A percentile compares a stretch with the other conserved stretches of the same genome.
Evolutionary conservation across 1,140 invertebrate genomes (phyloP).

Genomic region (Ericerus pela): DNA sequence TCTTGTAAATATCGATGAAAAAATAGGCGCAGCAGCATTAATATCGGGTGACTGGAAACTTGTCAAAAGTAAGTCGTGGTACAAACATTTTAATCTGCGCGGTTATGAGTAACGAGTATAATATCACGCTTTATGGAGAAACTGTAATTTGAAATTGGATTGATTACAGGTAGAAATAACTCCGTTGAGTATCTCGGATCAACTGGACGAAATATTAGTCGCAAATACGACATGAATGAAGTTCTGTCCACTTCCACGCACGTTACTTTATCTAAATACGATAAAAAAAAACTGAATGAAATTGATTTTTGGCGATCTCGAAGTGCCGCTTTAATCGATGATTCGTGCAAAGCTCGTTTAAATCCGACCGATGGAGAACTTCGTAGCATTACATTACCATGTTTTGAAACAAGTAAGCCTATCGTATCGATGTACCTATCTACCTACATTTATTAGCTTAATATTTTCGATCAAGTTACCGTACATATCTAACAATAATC

Average conservation of each 20-base stretch:
- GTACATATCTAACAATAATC: too few species aligned
- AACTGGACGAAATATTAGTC: neutral
- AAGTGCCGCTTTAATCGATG: neutral
- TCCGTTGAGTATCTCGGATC: neutral
- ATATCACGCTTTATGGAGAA: too few species aligned
- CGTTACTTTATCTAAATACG: too few species aligned
- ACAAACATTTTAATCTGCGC: too few species aligned
- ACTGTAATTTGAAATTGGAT: too few species aligned
- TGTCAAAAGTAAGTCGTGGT: constrained; percentile 18
- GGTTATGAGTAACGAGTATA: too few species aligned
- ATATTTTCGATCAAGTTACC: too few species aligned
- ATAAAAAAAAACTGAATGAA: neutral
- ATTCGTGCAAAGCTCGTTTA: neutral
- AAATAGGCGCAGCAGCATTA: constrained; percentile 25
- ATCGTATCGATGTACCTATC: too few species aligned
- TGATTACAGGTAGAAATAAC: neutral
- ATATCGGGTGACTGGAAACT: constrained; percentile 20
- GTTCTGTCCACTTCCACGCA: neutral
- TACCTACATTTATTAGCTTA: too few species aligned
- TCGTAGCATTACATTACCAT: too few species aligned
- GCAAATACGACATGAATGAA: neutral
- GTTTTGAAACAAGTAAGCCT: too few species aligned
- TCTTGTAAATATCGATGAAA: constrained; percentile 56
- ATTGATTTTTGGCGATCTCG: neutral
- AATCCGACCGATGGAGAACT: neutral